phyloP scores from a whole-genome alignment of 1,140 invertebrate genomes.

The Tribolium madens region DNA sequence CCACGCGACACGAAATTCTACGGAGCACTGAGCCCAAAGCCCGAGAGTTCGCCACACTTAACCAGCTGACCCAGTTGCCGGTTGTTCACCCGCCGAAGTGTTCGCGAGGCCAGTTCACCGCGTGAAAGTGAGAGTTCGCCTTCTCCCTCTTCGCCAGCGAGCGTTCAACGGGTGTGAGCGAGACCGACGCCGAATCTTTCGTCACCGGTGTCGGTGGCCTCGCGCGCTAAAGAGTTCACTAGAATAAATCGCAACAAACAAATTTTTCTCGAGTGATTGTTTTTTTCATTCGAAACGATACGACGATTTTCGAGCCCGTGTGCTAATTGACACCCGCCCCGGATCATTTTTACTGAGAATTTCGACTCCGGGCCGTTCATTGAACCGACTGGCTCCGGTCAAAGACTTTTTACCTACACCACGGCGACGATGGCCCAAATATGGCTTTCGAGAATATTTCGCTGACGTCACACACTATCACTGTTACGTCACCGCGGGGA shows the following conservation, averaged over 20 bases:
- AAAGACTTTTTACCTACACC: slow-evolving; percentile 57
- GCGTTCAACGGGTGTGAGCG: not conserved
- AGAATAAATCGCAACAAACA: slow-evolving; percentile 2
- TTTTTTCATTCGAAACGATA: not conserved
- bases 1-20: slow-evolving; percentile 59
- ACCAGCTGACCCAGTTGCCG: slow-evolving; percentile 76
- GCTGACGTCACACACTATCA: slow-evolving; percentile 60
- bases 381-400: slow-evolving; percentile 56
- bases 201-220: slow-evolving; percentile 34
- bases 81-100: slow-evolving; percentile 70
- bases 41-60: slow-evolving; percentile 69
- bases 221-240: slow-evolving; percentile 10
- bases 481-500: slow-evolving; percentile 59
- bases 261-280: slow-evolving; percentile 8
- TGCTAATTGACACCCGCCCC: not conserved
- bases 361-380: slow-evolving; percentile 28
- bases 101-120: slow-evolving; percentile 65
- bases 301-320: not conserved
- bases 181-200: slow-evolving; percentile 16
- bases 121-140: slow-evolving; percentile 74
- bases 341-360: not conserved
- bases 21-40: slow-evolving; percentile 65
- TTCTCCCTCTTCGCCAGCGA: slow-evolving; percentile 55
- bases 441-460: slow-evolving; percentile 60
- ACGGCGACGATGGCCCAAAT: slow-evolving; percentile 51